Evolutionary conservation across 2,113 vertebrate species (phyloP).

Genomic region (Ptilonorhynchus violaceus): DNA sequence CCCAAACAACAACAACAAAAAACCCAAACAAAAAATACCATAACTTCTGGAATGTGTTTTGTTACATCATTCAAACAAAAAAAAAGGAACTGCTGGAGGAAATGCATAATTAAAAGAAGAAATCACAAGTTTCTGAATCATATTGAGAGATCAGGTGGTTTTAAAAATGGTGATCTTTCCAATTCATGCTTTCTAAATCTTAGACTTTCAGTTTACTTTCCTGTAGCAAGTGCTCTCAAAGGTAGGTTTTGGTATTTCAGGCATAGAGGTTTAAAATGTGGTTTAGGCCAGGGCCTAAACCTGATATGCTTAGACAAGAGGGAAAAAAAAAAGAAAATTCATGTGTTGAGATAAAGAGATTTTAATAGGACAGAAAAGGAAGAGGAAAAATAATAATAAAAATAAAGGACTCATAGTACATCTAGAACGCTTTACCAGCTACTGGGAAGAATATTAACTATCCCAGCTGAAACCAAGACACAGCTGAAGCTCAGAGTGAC

Average conservation of each 20-base stretch:
- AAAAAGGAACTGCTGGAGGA: conserved; percentile 29
- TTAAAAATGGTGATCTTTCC: neutral
- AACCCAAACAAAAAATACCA: neutral
- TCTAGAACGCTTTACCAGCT: neutral
- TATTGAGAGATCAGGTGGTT: neutral
- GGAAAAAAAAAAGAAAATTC: neutral
- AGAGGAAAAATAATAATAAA: neutral
- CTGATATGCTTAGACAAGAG: neutral
- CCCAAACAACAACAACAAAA: neutral
- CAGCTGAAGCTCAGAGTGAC: neutral
- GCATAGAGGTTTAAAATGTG: neutral
- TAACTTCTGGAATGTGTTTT: neutral
- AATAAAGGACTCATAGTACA: neutral
- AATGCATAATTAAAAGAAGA: neutral
- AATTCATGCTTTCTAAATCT: neutral
- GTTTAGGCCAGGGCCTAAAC: neutral
- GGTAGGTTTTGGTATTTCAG: neutral
- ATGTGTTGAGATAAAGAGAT: neutral
- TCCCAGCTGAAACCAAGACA: neutral
- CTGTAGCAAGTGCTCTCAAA: neutral
- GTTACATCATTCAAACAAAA: neutral
- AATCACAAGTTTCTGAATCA: conserved; percentile 54
- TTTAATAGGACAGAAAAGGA: neutral
- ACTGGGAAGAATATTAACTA: neutral
- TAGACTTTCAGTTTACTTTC: neutral